Conservation (phyloP, 2,113 vertebrate species). For the Noturus placidus region DNA sequence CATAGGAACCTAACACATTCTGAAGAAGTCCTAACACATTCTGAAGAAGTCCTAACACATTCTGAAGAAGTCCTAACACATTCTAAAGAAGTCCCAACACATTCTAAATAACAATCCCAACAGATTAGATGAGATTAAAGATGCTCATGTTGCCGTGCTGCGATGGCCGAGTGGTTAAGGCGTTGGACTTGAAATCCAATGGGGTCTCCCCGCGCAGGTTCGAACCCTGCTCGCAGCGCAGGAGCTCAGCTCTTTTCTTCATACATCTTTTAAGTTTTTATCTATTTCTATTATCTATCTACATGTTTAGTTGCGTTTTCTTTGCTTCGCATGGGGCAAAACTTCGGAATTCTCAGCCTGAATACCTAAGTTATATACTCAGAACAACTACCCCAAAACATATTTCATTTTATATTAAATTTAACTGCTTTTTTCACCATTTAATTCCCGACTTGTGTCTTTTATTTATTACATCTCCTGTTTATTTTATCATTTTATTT, state of each 20-base stretch:
- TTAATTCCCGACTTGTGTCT: not conserved
- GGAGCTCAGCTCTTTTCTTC: fast-evolving
- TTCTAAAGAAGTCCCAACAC: too few species aligned
- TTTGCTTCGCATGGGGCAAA: not conserved
- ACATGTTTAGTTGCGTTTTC: not conserved
- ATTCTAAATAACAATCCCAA: too few species aligned
- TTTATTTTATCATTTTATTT: not conserved
- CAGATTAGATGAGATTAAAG: not conserved
- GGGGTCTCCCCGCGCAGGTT: conserved; percentile 86
- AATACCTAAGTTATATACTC: not conserved
- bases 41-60: too few species aligned
- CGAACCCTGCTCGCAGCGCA: conserved; percentile 84
- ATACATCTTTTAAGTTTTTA: not conserved
- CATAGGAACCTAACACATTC: too few species aligned
- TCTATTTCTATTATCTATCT: not conserved
- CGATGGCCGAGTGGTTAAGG: conserved; percentile 87
- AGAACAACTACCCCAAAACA: not conserved
- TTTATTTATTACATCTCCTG: not conserved
- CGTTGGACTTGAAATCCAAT: conserved; percentile 90
- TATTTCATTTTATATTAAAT: too few species aligned
- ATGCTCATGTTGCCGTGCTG: conserved; percentile 56
- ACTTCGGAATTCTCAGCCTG: not conserved
- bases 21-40: too few species aligned
- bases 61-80: too few species aligned
- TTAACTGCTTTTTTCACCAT: not conserved